Base-by-base conservation (phyloP, 2,797 vertebrate species). In the Hippocampus kuda region DNA sequence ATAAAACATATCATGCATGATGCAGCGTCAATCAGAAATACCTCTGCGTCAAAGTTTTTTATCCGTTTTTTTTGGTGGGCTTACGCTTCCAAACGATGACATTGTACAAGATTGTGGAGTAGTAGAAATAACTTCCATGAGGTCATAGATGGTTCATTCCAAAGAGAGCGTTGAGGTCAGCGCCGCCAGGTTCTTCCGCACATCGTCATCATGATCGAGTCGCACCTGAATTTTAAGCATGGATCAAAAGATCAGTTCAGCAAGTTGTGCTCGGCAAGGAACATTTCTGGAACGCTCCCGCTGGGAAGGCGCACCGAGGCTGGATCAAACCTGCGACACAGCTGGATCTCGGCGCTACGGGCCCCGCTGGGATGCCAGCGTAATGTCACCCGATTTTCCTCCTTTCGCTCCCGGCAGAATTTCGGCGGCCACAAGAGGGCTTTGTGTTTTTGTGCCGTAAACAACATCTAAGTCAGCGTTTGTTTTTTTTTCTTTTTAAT, bases 201-300 rank as follows among this genome's bases (percentile, higher is more conserved):
- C 26, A 30, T 27, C 15, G 57, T 59, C 57, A 18, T 27, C 15
- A 3, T 24, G 53, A 54, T 24, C 4, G 51, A n/a, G 59, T 34
- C 7, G 15, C 30, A 10, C 27, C 27, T 34, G 59, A 60, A 60
- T 60, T 65, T 65, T 27, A 64, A 64, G 62, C 60, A 42, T 44
- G 38, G 62, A 64, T 48, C 24, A 26, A 65, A 65, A 48, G 63
- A 65, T 65, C n/a, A 65, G 8, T 48, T 65, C 13, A 48, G 63
- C 7, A 42, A 65, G 63, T 27, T 48, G 38, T 27, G 24, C 24
- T 48, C 24, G 42, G 5, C n/a, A 60, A 60, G n/a, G 62, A 65
- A 48, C 63, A 65, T 65, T 65, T 65, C 44, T 65, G 44, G 63
- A 65, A 65, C 63, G 63, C 44, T 48, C 63, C 63, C 63, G 24